Conservation (phyloP, 2,888 invertebrate genomes). For the Cacoxenus indagator region DNA sequence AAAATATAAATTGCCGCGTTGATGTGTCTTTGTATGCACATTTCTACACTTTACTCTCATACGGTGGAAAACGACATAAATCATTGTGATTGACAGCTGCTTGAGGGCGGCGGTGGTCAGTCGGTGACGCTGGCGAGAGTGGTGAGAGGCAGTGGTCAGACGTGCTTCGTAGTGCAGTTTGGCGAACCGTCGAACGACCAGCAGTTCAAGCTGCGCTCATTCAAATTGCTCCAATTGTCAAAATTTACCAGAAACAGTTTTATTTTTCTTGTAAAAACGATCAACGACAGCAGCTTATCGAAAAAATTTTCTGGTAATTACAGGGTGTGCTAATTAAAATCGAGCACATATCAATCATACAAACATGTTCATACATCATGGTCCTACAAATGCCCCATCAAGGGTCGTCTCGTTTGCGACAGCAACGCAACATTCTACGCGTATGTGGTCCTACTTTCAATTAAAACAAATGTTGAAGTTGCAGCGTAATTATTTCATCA, state of each 20-base stretch:
- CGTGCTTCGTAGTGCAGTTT: neutral
- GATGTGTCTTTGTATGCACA: conserved; percentile 55
- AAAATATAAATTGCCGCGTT: conserved; percentile 66
- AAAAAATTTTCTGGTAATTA: conserved; percentile 58
- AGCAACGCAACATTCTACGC: neutral
- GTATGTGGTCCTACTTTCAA: conserved; percentile 26
- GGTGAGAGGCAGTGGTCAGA: neutral
- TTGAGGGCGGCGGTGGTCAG: conserved; percentile 36
- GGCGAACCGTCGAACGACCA: conserved; percentile 10
- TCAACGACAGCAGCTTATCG: conserved; percentile 25
- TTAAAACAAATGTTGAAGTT: conserved; percentile 56
- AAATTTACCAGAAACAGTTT: conserved; percentile 39
- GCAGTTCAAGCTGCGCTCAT: conserved; percentile 33
- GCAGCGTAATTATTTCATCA: conserved; percentile 52
- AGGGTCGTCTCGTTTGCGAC: neutral
- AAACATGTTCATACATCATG: neutral
- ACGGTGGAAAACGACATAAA: conserved; percentile 70
- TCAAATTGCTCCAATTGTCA: conserved; percentile 51
- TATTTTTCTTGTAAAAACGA: neutral
- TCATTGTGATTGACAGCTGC: conserved; percentile 71
- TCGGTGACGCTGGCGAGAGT: neutral
- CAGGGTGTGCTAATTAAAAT: conserved; percentile 57
- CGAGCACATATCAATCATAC: conserved; percentile 65
- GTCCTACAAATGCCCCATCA: too few species aligned
- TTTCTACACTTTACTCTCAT: conserved; percentile 49